Conservation (phyloP, 1,140 invertebrate genomes). For the Aplysia californica region DNA sequence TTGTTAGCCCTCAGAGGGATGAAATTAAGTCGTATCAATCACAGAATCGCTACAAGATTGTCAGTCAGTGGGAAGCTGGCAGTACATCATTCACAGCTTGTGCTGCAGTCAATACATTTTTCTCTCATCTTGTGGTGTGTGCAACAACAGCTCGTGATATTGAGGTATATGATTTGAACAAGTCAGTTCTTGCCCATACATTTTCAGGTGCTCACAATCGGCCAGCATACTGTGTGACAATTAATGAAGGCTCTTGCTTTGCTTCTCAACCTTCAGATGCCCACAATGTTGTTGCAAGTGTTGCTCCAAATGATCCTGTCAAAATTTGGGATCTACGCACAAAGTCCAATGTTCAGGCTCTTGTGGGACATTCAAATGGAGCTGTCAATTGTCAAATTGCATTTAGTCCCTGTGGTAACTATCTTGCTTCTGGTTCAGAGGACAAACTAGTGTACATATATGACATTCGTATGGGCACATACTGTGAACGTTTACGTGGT, state of each 20-base stretch:
- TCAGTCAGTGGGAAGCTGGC: constrained; percentile 51
- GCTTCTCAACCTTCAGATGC: constrained; percentile 54
- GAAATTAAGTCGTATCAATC: constrained; percentile 63
- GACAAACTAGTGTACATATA: constrained; percentile 63
- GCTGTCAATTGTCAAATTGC: constrained; percentile 57
- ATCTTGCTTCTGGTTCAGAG: constrained; percentile 64
- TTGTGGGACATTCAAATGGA: constrained; percentile 62
- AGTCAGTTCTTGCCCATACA: constrained; percentile 49
- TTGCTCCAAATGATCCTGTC: constrained; percentile 63
- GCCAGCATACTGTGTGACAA: constrained; percentile 57
- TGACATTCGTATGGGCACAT: constrained; percentile 58
- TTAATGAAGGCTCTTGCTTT: constrained; percentile 66
- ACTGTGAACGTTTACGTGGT: constrained; percentile 54
- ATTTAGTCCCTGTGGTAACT: constrained; percentile 65
- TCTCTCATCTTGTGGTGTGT: constrained; percentile 67
- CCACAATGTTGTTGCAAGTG: constrained; percentile 67
- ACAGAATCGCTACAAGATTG: constrained; percentile 55
- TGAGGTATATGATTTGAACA: constrained; percentile 66
- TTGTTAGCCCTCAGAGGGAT: constrained; percentile 58
- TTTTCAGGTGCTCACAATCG: constrained; percentile 59
- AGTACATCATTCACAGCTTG: constrained; percentile 61
- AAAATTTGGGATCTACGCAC: constrained; percentile 69
- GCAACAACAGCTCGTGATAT: constrained; percentile 63
- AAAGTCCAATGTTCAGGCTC: constrained; percentile 59
- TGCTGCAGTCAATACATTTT: constrained; percentile 64